A percentile compares a stretch with the other conserved stretches of the same genome.
These are phyloP conservation scores for Microcebus murinus DNA, from an alignment of 2,113 vertebrate genomes.

Conservation along the genomic window DNA sequence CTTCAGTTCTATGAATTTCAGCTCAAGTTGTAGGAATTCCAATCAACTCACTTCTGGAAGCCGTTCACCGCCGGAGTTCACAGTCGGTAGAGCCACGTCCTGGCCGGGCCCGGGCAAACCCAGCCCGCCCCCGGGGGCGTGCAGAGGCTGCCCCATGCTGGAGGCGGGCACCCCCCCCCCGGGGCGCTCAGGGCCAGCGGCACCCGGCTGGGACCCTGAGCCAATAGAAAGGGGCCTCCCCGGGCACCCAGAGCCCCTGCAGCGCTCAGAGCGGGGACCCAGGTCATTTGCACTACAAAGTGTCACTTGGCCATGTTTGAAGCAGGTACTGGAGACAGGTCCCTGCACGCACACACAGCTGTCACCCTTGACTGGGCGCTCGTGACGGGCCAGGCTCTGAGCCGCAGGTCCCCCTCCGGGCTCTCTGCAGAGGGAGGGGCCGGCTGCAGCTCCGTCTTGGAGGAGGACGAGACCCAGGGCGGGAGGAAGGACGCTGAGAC, in stretches of 20 bases:
- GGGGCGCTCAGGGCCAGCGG: background rate
- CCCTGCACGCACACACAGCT: fast-evolving
- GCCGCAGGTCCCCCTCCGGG: fast-evolving
- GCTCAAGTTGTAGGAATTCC: background rate
- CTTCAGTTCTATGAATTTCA: background rate
- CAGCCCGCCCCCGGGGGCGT: fast-evolving
- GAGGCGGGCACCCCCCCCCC: fast-evolving
- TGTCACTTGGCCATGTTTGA: fast-evolving
- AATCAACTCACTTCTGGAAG: background rate
- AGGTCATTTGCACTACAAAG: background rate
- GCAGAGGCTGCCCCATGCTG: fast-evolving
- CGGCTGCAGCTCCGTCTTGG: fast-evolving
- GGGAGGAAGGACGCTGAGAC: background rate
- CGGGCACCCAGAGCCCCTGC: fast-evolving
- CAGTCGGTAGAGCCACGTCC: fast-evolving
- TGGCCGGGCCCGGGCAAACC: fast-evolving
- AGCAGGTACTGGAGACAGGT: background rate
- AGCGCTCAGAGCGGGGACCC: background rate
- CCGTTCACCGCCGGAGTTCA: background rate
- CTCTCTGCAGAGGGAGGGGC: background rate
- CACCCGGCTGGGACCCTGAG: background rate
- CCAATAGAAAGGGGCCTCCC: fast-evolving
- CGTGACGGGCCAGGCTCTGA: background rate
- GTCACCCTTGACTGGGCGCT: background rate
- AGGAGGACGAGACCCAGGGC: background rate